Percentiles rank a stretch among this genome's conserved stretches.
phyloP scores from a whole-genome alignment of 2,113 vertebrate genomes.

The Sterna hirundo region DNA sequence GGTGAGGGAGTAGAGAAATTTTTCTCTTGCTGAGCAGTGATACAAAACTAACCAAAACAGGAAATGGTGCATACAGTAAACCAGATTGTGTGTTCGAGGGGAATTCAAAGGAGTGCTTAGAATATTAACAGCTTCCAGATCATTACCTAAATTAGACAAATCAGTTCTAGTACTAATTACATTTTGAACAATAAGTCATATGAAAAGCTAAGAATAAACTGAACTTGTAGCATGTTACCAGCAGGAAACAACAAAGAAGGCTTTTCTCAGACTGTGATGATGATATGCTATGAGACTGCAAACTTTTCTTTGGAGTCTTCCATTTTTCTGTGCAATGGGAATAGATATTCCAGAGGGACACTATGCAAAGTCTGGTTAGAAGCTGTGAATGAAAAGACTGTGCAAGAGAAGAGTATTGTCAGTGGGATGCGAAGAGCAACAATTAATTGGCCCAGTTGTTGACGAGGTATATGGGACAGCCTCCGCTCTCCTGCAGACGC shows the following conservation, averaged over 20 bases:
- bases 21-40: neutral
- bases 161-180: neutral
- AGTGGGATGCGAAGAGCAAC: neutral
- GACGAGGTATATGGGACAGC: neutral
- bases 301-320: neutral
- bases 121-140: neutral
- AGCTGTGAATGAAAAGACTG: neutral
- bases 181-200: neutral
- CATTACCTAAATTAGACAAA: neutral
- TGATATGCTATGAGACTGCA: neutral
- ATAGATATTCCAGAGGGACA: neutral
- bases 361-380: neutral
- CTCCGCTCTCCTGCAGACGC: neutral
- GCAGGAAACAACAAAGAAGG: neutral
- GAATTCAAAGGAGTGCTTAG: neutral
- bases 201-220: neutral
- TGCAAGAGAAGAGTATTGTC: neutral
- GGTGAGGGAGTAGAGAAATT: neutral
- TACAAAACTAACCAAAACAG: slow-evolving; percentile 7
- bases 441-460: neutral
- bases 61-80: neutral
- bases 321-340: neutral
- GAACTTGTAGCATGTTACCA: neutral
- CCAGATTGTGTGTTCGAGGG: neutral
- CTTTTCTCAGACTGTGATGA: neutral